Conservation (phyloP, 2,797 vertebrate genomes). For the Scarus forsteni region DNA sequence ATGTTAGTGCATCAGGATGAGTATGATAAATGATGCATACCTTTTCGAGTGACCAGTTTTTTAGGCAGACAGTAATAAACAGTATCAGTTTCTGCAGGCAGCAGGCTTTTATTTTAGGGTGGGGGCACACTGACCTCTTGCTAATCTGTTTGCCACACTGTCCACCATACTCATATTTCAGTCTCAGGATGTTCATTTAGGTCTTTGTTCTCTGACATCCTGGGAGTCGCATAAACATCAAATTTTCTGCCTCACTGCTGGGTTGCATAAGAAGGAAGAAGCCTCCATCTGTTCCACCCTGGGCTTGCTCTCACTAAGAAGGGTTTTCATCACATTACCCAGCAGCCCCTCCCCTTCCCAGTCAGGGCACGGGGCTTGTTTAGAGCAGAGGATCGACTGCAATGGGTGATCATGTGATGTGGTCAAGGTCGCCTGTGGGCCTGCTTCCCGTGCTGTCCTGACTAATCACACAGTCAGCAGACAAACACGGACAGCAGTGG, state of each 20-base stretch:
- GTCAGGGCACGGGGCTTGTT: slow-evolving; percentile 3
- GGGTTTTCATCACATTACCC: slow-evolving; percentile 47
- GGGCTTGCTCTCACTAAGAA: slow-evolving; percentile 35
- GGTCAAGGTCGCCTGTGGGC: slow-evolving; percentile 22
- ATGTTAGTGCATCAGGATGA: slow-evolving; percentile 11
- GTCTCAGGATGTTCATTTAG: slow-evolving; percentile 33
- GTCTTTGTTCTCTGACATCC: slow-evolving; percentile 45
- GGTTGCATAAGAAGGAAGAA: slow-evolving; percentile 61
- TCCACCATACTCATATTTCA: slow-evolving; percentile 21
- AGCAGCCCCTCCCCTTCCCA: slow-evolving; percentile 7
- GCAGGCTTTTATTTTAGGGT: background rate
- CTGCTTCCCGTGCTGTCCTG: slow-evolving; percentile 1
- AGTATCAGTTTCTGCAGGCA: slow-evolving; percentile 1
- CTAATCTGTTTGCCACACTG: slow-evolving; percentile 21
- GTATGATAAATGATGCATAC: slow-evolving; percentile 5
- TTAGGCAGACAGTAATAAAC: background rate
- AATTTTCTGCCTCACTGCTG: slow-evolving; percentile 45
- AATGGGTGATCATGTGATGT: slow-evolving; percentile 30
- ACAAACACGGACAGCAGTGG: background rate
- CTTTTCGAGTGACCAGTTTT: background rate
- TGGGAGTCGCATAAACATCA: slow-evolving; percentile 44
- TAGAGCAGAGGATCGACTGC: slow-evolving; percentile 7
- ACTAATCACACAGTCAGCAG: slow-evolving; percentile 3
- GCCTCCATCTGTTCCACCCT: slow-evolving; percentile 66
- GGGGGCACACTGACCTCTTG: slow-evolving; percentile 1